Evolutionary conservation across 1,140 invertebrate species (phyloP), one percentile per base, ranked within the genome.

Genomic region (Zaprionus ornatus): DNA sequence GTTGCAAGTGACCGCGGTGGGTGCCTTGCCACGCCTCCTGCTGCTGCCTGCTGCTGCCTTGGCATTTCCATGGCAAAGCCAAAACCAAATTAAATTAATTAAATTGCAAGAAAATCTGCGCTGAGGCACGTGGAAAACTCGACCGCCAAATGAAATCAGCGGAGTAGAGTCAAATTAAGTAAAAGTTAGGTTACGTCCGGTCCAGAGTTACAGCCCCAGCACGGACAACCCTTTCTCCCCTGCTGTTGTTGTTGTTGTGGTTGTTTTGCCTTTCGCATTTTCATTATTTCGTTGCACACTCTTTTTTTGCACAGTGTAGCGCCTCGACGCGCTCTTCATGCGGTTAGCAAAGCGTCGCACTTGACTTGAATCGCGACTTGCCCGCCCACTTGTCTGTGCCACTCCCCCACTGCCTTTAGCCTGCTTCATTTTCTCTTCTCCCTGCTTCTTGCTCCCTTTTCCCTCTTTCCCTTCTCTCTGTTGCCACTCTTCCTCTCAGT

Each of bases 11-110:
- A 59, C 55, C 42, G 42, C 40, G 15, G 5, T 29, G 29, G 37
- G 4, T 12, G 9, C 37, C 21, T 37, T 17, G 13, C 17, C 10
- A 32, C 12, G 40, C 27, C 45, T 3, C 32, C 52, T 21, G 4
- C 54, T 35, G 25, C 17, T 25, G 27, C 54, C 62, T 1, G 19
- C 62, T 1, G 19, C 35, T 13, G 19, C 54, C 10, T 27, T 42
- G 56, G 56, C 25, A 74, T 68, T 68, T 56, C 55, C 63, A 60
- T 60, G 55, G 17, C 52, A 42, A 7, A 21, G 52, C 65, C 60
- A 82, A 81, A 81, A 79, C 56, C 73, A 83, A 87, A 87, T 88
- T 83, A 88, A 87, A 87, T 87, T 87, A 88, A 87, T 87, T 87
- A 84, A 87, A 88, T 82, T 74, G 75, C 65, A 66, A 70, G 75